A percentile compares a stretch with the other conserved stretches of the same genome.
These are phyloP conservation scores for roundworm (Caenorhabditis elegans) DNA, from an alignment of 1,140 invertebrate genomes.

Conservation along the genomic window WBcel235 BX284604.4:17124001-17124500, in stretches of 20 bases:
- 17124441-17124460: conserved; percentile 72
- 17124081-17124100: no score
- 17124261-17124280: conserved; percentile 77
- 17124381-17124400: not conserved
- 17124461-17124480: conserved; percentile 85
- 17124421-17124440: conserved; percentile 59
- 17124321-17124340: not conserved
- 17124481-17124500: conserved; percentile 86
- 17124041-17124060: no score
- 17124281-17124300: conserved; percentile 67
- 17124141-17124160: no score
- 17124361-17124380: conserved; percentile 8
- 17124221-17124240: conserved; percentile 75
- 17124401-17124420: not conserved
- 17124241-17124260: conserved; percentile 69
- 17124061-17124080: no score
- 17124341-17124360: not conserved
- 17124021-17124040: no score
- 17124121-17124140: no score
- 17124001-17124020: no score
- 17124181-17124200: not conserved
- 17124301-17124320: not conserved
- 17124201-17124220: conserved; percentile 74
- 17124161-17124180: not conserved
- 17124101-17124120: no score